phyloP scores from a whole-genome alignment of 2,888 invertebrate species.

The Metellina segmentata region DNA sequence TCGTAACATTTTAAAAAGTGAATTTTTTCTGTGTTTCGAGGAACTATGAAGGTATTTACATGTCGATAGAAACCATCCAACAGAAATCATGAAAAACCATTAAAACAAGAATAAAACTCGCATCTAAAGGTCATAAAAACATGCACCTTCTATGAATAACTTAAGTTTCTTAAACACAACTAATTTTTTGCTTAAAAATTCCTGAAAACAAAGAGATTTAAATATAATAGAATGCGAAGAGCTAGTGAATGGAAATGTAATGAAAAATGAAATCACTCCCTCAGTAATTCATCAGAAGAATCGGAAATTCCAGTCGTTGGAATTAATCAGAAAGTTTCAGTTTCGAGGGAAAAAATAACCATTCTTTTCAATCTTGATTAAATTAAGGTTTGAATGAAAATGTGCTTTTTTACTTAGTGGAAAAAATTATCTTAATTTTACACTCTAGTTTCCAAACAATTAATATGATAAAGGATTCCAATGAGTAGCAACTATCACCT shows the following conservation, averaged over 20 bases:
- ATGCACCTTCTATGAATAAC: not conserved
- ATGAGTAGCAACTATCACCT: slow-evolving; percentile 42
- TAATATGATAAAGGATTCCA: slow-evolving; percentile 62
- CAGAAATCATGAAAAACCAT: not conserved
- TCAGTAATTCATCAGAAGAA: slow-evolving; percentile 19
- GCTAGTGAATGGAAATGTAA: slow-evolving; percentile 8
- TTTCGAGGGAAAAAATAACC: slow-evolving; percentile 32
- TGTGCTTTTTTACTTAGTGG: slow-evolving; percentile 7
- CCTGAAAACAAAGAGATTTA: slow-evolving; percentile 8
- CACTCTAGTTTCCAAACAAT: slow-evolving; percentile 55
- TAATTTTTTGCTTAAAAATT: slow-evolving; percentile 9
- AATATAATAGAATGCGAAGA: slow-evolving; percentile 17
- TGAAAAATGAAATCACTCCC: slow-evolving; percentile 23
- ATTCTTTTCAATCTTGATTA: slow-evolving; percentile 51
- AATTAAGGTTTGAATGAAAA: slow-evolving; percentile 65
- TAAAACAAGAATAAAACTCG: not conserved
- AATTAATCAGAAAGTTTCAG: slow-evolving; percentile 58
- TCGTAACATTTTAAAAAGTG: not conserved
- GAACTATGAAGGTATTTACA: not conserved
- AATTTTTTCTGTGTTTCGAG: not conserved
- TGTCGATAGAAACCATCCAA: not conserved
- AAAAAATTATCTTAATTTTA: slow-evolving; percentile 58
- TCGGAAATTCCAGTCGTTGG: slow-evolving; percentile 56
- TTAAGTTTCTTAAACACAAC: slow-evolving; percentile 10
- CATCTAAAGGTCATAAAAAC: not conserved